These are phyloP conservation scores for Steatornis caripensis DNA, from an alignment of 2,113 vertebrate genomes.

Conservation along the genomic window DNA sequence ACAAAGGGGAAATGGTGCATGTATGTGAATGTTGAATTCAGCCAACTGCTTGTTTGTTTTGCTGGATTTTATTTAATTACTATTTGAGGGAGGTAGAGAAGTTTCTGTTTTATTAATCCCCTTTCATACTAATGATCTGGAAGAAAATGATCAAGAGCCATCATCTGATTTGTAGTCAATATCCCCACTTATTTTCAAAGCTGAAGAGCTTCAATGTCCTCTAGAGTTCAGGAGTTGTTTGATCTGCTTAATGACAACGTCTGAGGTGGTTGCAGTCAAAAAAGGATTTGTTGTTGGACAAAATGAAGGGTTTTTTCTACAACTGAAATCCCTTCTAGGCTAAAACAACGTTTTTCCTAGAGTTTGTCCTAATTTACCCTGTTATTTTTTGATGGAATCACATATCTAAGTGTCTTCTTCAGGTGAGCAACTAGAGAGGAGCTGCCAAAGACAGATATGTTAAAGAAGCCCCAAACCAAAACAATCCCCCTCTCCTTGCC, in stretches of 20 bases:
- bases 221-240: background rate
- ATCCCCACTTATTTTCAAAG: background rate
- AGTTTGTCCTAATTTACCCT: background rate
- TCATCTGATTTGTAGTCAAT: background rate
- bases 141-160: background rate
- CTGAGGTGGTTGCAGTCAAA: background rate
- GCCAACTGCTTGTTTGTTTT: background rate
- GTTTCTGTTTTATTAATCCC: background rate
- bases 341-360: background rate
- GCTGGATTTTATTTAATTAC: background rate
- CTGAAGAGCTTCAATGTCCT: background rate
- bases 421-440: background rate
- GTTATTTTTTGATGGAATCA: background rate
- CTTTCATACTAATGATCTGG: background rate
- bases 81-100: background rate
- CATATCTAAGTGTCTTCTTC: background rate
- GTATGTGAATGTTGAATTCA: background rate
- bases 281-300: background rate
- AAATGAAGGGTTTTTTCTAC: background rate
- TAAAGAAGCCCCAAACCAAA: background rate
- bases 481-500: background rate
- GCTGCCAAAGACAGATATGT: background rate
- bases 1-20: background rate
- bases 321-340: background rate
- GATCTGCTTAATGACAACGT: background rate